Percentiles rank a stretch among this genome's conserved stretches.
phyloP scores from a whole-genome alignment of 2,888 invertebrate genomes.

The Penaeus monodon region DNA sequence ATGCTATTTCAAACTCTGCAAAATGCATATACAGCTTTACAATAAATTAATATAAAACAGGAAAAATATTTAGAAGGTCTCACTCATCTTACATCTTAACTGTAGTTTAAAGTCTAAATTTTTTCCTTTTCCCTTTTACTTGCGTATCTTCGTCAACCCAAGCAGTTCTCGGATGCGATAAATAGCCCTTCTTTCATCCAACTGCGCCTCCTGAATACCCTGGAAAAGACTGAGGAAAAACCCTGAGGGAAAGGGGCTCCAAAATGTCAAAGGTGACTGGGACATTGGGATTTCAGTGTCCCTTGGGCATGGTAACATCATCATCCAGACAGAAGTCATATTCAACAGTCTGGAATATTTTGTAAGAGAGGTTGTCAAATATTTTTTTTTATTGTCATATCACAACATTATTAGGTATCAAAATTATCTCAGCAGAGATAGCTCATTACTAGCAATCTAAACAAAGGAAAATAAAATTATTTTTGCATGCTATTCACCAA shows the following conservation, averaged over 20 bases:
- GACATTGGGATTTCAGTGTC: constrained; percentile 81
- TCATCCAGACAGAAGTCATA: constrained; percentile 95
- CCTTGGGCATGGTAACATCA: constrained; percentile 94
- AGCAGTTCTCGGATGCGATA: constrained; percentile 46
- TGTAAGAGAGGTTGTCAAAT: too few species aligned
- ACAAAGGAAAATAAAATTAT: not conserved
- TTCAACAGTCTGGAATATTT: constrained; percentile 65
- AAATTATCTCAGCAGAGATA: not conserved
- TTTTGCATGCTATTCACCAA: constrained; percentile 29
- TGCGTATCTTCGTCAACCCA: constrained; percentile 14
- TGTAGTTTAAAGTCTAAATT: too few species aligned
- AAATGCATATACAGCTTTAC: too few species aligned
- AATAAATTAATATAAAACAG: too few species aligned
- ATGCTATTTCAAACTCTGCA: too few species aligned
- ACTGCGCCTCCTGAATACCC: constrained; percentile 60
- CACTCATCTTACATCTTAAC: too few species aligned
- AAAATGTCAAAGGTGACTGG: constrained; percentile 86
- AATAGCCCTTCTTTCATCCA: constrained; percentile 56
- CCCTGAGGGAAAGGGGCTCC: constrained; percentile 94
- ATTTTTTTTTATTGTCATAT: not conserved
- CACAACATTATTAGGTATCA: not conserved
- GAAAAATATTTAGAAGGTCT: too few species aligned
- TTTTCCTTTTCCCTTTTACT: too few species aligned
- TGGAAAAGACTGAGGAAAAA: constrained; percentile 88
- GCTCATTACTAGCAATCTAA: not conserved